Base-by-base conservation (phyloP, 2,888 invertebrate genomes). In the Morpho achilles region DNA sequence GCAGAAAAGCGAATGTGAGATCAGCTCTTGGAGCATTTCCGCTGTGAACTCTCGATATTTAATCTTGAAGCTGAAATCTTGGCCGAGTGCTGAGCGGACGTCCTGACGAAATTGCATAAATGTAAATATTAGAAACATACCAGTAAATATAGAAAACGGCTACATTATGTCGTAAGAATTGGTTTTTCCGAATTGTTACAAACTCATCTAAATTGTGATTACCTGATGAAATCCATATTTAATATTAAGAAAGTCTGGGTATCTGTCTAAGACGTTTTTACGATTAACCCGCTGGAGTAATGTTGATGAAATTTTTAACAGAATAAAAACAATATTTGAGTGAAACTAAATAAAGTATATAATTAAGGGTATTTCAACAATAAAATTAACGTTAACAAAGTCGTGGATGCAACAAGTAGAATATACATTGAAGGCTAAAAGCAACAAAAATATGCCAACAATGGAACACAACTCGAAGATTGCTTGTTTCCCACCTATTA, bases 11-110 rank as follows among this genome's bases (percentile, higher is more conserved):
- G 97, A 97, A 79, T 97, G 97, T 0, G 96, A 96, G 59, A 97
- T 96, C 61, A 97, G 86, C 72, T 97, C 97, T 76, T 97, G 96
- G 9, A 97, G 89, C 97, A 98, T 98, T 77, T 96, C 96, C 0
- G 96, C 95, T 0, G 95, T 94, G 78, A 98, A 98, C 75, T 98
- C 97, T 42, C 97, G 91, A 76, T 98, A 98, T 66, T 95, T 95
- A 59, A 98, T 96, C 68, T 93, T 94, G 75, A 97, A 95, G 64
- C 95, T 96, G 74, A 97, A 97, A 79, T 97, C 96, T 61, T 93
- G 92, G 63, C 96, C 95, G 7, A 93, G 92, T 1, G 94, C 92
- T 53, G 96, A 95, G 52, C 97, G 91, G 8, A 97, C 96, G 77
- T 97, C 96, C 93, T 93, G 32, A 1, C 32, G 32, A 32, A 32